These are phyloP conservation scores for Lagorchestes hirsutus DNA, from an alignment of 2,797 vertebrate species.

Conservation along the genomic window DNA sequence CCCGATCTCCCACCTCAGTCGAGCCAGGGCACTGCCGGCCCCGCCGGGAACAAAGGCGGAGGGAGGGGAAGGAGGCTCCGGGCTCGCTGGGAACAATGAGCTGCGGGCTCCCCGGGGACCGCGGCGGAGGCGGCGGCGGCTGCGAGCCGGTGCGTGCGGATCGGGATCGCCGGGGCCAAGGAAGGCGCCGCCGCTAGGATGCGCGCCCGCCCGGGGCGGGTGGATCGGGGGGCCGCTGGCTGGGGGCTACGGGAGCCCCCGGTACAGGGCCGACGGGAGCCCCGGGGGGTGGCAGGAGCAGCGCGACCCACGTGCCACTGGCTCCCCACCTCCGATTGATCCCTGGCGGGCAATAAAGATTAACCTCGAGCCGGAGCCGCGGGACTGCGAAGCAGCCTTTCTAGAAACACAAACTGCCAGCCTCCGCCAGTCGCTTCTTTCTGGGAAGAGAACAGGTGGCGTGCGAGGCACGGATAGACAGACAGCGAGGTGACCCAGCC, in stretches of 20 bases:
- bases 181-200: conserved; percentile 84
- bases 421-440: conserved; percentile 73
- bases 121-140: conserved; percentile 60
- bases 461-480: conserved; percentile 74
- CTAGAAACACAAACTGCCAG: conserved; percentile 33
- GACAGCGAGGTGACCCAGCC: conserved; percentile 44
- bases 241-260: conserved; percentile 77
- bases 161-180: conserved; percentile 76
- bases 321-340: not conserved
- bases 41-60: conserved; percentile 85
- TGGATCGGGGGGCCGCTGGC: conserved; percentile 82
- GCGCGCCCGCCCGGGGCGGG: conserved; percentile 76
- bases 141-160: conserved; percentile 75
- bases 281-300: conserved; percentile 17
- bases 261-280: conserved; percentile 76
- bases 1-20: conserved; percentile 83
- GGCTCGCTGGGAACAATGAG: conserved; percentile 79
- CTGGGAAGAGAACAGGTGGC: conserved; percentile 80
- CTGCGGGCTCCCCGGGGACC: conserved; percentile 82
- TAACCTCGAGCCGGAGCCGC: not conserved
- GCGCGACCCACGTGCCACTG: not conserved
- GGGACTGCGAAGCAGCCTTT: not conserved
- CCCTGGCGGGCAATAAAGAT: not conserved
- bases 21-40: conserved; percentile 84
- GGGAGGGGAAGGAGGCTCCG: conserved; percentile 6